Conservation (phyloP, 2,888 invertebrate genomes). For the Torymus texanus region DNA sequence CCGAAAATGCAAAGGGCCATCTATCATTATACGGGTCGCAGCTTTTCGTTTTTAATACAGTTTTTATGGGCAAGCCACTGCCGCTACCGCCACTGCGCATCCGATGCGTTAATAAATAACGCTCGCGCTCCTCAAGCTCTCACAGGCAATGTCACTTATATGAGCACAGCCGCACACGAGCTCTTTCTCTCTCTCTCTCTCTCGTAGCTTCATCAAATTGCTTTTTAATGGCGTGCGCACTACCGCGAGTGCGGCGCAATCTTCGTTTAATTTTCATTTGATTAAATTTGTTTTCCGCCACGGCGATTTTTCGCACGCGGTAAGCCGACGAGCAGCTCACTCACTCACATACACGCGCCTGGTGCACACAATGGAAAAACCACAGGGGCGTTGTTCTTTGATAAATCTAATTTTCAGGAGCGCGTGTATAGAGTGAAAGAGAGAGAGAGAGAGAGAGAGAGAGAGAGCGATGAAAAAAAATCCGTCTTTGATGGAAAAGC, state of each 20-base stretch:
- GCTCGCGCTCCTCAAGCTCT: background rate
- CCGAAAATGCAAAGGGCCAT: too few species aligned
- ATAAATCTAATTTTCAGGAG: constrained; percentile 46
- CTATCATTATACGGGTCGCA: too few species aligned
- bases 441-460: background rate
- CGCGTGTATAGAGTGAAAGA: background rate
- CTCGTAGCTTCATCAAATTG: constrained; percentile 21
- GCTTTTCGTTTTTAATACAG: background rate
- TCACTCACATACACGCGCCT: background rate
- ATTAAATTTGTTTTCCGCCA: constrained; percentile 33
- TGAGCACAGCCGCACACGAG: background rate
- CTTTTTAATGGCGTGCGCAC: constrained; percentile 24
- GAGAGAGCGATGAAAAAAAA: constrained; percentile 5
- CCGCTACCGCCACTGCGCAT: background rate
- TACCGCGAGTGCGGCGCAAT: background rate
- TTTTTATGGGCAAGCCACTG: background rate
- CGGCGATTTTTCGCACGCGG: too few species aligned
- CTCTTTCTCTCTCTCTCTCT: too few species aligned
- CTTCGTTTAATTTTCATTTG: constrained; percentile 35
- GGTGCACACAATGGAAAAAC: constrained; percentile 12
- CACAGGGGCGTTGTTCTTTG: constrained; percentile 18
- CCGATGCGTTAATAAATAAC: constrained; percentile 38
- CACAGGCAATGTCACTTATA: constrained; percentile 6
- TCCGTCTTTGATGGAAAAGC: constrained; percentile 35
- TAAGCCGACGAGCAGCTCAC: too few species aligned